A percentile compares a stretch with the other conserved stretches of the same genome.
phyloP scores from a whole-genome alignment of 2,888 invertebrate genomes.

The Spilarctia lutea region DNA sequence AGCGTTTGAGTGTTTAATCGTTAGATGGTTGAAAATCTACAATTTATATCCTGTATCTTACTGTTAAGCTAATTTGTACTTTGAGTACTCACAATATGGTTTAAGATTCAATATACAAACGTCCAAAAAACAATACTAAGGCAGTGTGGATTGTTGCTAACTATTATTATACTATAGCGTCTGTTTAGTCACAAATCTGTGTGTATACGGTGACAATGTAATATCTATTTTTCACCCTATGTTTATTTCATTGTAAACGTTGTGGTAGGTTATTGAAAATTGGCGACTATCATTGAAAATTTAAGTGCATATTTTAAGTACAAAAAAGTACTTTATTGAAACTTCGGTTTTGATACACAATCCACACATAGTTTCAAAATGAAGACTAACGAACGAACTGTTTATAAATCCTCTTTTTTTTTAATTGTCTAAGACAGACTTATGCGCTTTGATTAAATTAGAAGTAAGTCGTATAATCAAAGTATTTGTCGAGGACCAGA shows the following conservation, averaged over 20 bases:
- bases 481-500: no score
- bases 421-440: no score
- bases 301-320: not conserved
- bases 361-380: not conserved
- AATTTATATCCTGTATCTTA: not conserved
- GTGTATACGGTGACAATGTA: conserved; percentile 28
- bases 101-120: conserved; percentile 1
- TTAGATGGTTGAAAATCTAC: not conserved
- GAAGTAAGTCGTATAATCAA: no score
- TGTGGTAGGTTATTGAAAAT: conserved; percentile 17
- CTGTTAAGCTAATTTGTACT: conserved; percentile 5
- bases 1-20: not conserved
- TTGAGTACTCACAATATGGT: not conserved
- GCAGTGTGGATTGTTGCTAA: conserved; percentile 5
- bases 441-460: no score
- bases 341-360: no score
- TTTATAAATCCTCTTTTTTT: no score
- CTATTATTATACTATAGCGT: conserved; percentile 26
- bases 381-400: not conserved
- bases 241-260: conserved; percentile 35
- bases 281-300: not conserved
- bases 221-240: conserved; percentile 27
- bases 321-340: not conserved
- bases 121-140: not conserved
- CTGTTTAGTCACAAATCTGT: conserved; percentile 40